Evolutionary conservation across 2,113 vertebrate genomes (phyloP).

Genomic region (Percina caprodes): DNA sequence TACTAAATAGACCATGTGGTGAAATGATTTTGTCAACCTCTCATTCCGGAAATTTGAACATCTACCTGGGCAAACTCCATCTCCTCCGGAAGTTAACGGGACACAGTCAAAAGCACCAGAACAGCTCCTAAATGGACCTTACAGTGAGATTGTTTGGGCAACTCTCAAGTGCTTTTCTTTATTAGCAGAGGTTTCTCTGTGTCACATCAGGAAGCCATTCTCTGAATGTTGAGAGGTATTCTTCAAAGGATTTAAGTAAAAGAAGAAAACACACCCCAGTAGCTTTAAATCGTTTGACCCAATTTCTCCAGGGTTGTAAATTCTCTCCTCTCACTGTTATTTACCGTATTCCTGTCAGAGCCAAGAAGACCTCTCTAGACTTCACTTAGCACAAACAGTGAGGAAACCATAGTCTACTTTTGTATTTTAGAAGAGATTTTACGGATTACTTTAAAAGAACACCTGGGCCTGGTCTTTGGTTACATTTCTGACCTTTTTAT

Average conservation of each 20-base stretch:
- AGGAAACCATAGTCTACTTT: not conserved
- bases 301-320: slow-evolving; percentile 34
- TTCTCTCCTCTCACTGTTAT: slow-evolving; percentile 12
- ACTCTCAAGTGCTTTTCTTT: not conserved
- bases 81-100: not conserved
- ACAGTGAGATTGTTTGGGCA: not conserved
- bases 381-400: not conserved
- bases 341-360: slow-evolving; percentile 5
- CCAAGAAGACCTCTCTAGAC: not conserved
- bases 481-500: not conserved
- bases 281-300: slow-evolving; percentile 2
- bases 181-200: not conserved
- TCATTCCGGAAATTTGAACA: not conserved
- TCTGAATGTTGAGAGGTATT: slow-evolving; percentile 15
- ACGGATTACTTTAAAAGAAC: not conserved
- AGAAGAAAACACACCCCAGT: not conserved
- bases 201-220: slow-evolving; percentile 19
- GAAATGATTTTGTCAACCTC: not conserved
- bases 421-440: not conserved
- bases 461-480: not conserved
- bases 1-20: slow-evolving; percentile 1
- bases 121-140: not conserved
- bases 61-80: not conserved
- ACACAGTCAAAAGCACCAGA: not conserved
- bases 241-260: slow-evolving; percentile 10